Evolutionary conservation across 2,888 invertebrate species (phyloP).

Genomic region (Noctua fimbriata): DNA sequence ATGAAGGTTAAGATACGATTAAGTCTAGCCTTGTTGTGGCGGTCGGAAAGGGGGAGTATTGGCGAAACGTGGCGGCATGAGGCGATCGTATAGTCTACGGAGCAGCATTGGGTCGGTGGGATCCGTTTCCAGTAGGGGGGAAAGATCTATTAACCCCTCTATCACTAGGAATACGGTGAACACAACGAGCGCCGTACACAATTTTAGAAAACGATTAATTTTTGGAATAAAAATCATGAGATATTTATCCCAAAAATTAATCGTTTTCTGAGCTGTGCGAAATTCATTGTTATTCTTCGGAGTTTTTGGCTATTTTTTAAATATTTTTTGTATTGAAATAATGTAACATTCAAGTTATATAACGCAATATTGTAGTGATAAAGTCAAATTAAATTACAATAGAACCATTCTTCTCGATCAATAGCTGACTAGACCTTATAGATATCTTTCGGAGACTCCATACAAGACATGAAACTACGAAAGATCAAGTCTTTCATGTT

Average conservation of each 20-base stretch:
- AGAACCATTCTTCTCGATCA: constrained; percentile 36
- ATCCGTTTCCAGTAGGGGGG: constrained; percentile 31
- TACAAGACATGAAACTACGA: constrained; percentile 38
- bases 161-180: constrained; percentile 13
- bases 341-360: background rate
- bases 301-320: background rate
- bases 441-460: constrained; percentile 5
- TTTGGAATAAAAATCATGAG: too few relatives aligned
- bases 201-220: too few relatives aligned
- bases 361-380: background rate
- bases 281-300: background rate
- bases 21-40: background rate
- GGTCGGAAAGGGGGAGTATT: background rate
- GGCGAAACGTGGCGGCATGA: background rate
- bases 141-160: constrained; percentile 32
- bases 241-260: background rate
- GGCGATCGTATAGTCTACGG: constrained; percentile 8
- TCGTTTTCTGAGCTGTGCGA: background rate
- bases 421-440: constrained; percentile 14
- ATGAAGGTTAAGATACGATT: background rate
- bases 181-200: constrained; percentile 28
- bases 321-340: background rate
- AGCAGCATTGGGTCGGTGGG: background rate
- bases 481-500: constrained; percentile 4
- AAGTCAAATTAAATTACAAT: constrained; percentile 10